Conservation (phyloP, 2,888 invertebrate species). For the Drosophila austrosaltans region DNA sequence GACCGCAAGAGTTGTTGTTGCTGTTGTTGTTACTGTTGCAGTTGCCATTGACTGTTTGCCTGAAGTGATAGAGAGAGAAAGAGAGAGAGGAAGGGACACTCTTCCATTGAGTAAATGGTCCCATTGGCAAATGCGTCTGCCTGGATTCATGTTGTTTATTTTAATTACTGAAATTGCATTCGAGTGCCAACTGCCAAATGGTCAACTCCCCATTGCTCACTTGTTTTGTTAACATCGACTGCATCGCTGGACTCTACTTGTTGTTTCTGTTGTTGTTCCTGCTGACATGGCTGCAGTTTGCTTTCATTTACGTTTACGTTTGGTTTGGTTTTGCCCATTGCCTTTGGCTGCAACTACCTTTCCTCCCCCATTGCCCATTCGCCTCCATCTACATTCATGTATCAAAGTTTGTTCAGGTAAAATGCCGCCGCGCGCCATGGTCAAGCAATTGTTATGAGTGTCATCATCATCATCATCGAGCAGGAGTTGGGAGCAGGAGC, state of each 20-base stretch:
- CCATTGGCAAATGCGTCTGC: conserved; percentile 8
- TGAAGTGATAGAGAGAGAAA: conserved; percentile 5
- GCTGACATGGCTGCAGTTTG: conserved; percentile 65
- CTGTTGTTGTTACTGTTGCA: too few species aligned
- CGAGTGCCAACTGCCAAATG: conserved; percentile 75
- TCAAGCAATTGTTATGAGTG: conserved; percentile 70
- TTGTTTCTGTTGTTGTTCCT: conserved; percentile 50
- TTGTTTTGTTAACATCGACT: conserved; percentile 67
- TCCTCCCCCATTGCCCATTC: neutral
- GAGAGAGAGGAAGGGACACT: conserved; percentile 6
- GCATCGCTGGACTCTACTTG: conserved; percentile 44
- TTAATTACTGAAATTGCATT: conserved; percentile 80
- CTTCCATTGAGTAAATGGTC: conserved; percentile 39
- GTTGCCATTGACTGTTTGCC: conserved; percentile 3
- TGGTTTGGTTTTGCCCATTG: conserved; percentile 63
- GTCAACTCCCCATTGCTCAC: conserved; percentile 33
- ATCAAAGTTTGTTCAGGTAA: conserved; percentile 79
- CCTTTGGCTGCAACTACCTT: conserved; percentile 55
- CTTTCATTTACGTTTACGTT: conserved; percentile 74
- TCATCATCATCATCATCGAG: conserved; percentile 61
- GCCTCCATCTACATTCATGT: conserved; percentile 40
- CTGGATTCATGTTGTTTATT: conserved; percentile 64
- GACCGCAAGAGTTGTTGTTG: conserved; percentile 13
- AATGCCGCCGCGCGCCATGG: conserved; percentile 59
- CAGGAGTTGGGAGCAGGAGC: conserved; percentile 11